A percentile compares a stretch with the other conserved stretches of the same genome.
These are phyloP conservation scores for Sibirionetta formosa DNA, from an alignment of 2,797 vertebrate species.

Conservation along the genomic window DNA sequence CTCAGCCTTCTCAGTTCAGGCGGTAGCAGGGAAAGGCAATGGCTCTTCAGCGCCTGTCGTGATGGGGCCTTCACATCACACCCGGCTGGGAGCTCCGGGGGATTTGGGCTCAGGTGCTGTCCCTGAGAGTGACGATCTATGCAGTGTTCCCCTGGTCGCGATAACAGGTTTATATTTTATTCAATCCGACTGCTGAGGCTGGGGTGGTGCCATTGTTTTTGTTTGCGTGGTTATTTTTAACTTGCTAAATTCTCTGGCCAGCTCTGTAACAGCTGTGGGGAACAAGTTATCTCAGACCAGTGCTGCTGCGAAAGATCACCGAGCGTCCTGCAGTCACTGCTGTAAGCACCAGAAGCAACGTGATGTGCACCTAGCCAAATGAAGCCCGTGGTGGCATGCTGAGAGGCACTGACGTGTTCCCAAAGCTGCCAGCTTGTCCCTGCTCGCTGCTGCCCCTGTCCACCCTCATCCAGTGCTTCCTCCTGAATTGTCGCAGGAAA, in stretches of 20 bases:
- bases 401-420: accelerated
- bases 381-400: neutral
- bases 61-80: neutral
- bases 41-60: neutral
- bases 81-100: neutral
- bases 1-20: neutral
- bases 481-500: neutral
- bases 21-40: neutral
- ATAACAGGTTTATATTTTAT: neutral
- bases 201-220: neutral
- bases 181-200: neutral
- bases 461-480: accelerated
- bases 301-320: neutral
- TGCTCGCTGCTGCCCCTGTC: neutral
- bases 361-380: accelerated
- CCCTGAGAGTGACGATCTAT: accelerated
- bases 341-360: neutral
- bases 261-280: neutral
- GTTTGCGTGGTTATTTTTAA: constrained; percentile 43
- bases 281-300: neutral
- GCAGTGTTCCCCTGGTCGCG: neutral
- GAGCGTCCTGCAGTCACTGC: neutral
- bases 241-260: neutral
- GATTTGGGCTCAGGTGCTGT: neutral
- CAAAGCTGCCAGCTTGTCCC: neutral